phyloP scores from a whole-genome alignment of 1,140 invertebrate species.

The Bombus confusus region DNA sequence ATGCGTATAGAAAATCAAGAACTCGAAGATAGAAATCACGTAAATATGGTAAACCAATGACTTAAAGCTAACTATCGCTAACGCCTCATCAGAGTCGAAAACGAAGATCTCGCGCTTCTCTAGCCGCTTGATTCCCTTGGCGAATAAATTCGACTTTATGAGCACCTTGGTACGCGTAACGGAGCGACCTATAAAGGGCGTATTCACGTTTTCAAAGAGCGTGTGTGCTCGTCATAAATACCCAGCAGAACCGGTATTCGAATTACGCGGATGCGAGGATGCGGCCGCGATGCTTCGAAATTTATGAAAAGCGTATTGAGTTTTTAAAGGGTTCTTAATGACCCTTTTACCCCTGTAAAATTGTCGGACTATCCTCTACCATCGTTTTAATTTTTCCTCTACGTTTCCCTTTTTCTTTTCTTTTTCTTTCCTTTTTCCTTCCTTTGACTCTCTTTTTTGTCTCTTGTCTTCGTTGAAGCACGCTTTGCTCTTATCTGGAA shows the following conservation, averaged over 20 bases:
- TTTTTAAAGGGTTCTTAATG: slow-evolving; percentile 15
- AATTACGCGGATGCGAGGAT: slow-evolving; percentile 10
- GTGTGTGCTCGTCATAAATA: slow-evolving; percentile 24
- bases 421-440: neutral
- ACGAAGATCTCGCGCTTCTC: neutral
- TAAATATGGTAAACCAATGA: neutral
- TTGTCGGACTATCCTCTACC: neutral
- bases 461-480: neutral
- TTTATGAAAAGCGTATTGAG: slow-evolving; percentile 34
- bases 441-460: neutral
- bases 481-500: neutral
- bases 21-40: neutral
- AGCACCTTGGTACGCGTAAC: neutral
- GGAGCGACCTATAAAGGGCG: slow-evolving; percentile 19
- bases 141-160: slow-evolving; percentile 34
- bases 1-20: neutral
- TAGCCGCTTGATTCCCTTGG: neutral
- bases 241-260: neutral
- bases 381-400: neutral
- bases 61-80: neutral
- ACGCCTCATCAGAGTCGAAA: neutral
- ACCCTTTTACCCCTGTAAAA: neutral
- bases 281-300: neutral
- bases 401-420: neutral
- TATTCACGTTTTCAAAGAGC: slow-evolving; percentile 33